Evolutionary conservation across 2,113 vertebrate genomes (phyloP), one percentile per base, ranked within the genome.

Genomic region (Speoplatyrhinus poulsoni): DNA sequence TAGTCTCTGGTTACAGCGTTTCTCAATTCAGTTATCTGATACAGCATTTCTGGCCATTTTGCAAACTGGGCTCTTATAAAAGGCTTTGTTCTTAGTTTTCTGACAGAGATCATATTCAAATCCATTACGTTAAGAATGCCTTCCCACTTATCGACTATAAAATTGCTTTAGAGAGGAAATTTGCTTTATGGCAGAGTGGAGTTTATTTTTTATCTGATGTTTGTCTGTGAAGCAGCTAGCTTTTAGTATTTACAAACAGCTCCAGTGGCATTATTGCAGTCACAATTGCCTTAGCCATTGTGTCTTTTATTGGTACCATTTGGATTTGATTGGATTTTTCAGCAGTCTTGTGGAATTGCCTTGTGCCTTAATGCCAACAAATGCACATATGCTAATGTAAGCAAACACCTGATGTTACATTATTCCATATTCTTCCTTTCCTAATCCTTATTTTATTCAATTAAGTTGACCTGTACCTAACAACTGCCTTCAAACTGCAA

Each of bases 151-250:
- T 92, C 88, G 79, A 87, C 89, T 88, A 83, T 85, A 91, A 92
- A 92, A 92, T 90, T 85, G 86, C 89, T 92, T 92, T 88, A 87
- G 87, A 90, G 88, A 89, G 91, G 88, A 91, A 90, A 90, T 91
- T 87, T 87, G 87, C 84, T 92, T 80, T 64, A 76, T 77, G 79
- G 84, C 46, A 53, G 82, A 88, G 88, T 85, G 85, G 84, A 89
- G 79, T 87, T 89, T 87, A 77, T 88, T 87, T 90, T 88, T 85
- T 85, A 87, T 90, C 88, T 81, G 88, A 90, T 91, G 88, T 90
- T 90, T 89, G 88, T 91, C 85, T 90, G 87, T 77, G 67, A 83
- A 86, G 86, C 81, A 83, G 85, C 88, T 57, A 83, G 85, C 36
- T 90, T 90, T 90, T 88, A 89, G 84, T 86, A 82, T 87, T 84